A percentile compares a stretch with the other conserved stretches of the same genome.
phyloP scores from a whole-genome alignment of 1,140 invertebrate species.

The Asobara japonica region DNA sequence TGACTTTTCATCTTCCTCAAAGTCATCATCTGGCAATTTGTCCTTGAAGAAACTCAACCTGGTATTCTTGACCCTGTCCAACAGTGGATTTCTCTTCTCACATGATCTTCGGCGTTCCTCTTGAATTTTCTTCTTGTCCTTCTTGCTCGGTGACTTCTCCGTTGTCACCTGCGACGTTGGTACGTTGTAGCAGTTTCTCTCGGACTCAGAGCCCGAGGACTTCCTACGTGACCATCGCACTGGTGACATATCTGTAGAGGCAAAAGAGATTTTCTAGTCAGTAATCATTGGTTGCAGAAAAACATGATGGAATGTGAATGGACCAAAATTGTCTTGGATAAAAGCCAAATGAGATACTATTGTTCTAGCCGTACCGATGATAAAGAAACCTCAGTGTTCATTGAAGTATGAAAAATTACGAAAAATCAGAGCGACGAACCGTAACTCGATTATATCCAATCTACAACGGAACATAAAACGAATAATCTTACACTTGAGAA shows the following conservation, averaged over 20 bases:
- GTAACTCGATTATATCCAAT: neutral
- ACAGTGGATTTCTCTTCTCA: conserved; percentile 75
- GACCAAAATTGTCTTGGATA: neutral
- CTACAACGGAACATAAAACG: neutral
- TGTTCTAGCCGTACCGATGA: neutral
- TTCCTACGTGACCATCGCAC: conserved; percentile 73
- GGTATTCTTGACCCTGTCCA: conserved; percentile 78
- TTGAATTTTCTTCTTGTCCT: conserved; percentile 60
- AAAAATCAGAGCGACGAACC: neutral
- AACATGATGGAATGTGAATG: neutral
- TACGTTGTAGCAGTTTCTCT: conserved; percentile 76
- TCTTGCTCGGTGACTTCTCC: conserved; percentile 53
- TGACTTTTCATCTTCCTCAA: conserved; percentile 50
- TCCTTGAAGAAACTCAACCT: conserved; percentile 75
- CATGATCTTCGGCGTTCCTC: conserved; percentile 67
- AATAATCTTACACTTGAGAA: conserved; percentile 23
- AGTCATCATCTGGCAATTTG: conserved; percentile 66
- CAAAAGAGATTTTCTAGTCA: conserved; percentile 3
- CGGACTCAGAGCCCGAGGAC: conserved; percentile 74
- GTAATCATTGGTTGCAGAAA: neutral
- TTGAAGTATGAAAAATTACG: neutral
- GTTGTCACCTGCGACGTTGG: conserved; percentile 64
- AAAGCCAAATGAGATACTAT: neutral
- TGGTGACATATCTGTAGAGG: conserved; percentile 76
- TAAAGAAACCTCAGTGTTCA: neutral